Conservation (phyloP, 2,113 vertebrate species). For the Hemiprocne comata region DNA sequence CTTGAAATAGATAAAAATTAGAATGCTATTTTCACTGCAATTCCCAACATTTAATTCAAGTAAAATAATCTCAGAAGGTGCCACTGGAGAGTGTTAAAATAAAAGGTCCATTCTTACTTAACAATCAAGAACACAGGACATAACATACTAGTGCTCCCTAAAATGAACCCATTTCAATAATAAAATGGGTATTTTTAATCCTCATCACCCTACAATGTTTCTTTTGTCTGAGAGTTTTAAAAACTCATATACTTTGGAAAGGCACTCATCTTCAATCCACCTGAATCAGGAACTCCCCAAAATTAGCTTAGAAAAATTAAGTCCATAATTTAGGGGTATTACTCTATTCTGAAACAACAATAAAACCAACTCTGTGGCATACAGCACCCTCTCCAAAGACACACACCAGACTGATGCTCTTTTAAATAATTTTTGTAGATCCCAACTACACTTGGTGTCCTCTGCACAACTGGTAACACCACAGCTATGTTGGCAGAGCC, state of each 20-base stretch:
- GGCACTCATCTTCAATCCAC: neutral
- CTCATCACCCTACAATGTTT: neutral
- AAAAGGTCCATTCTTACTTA: conserved; percentile 3
- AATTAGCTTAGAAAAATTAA: neutral
- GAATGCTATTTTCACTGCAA: conserved; percentile 6
- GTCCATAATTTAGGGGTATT: neutral
- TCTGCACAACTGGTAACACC: neutral
- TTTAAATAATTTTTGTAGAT: neutral
- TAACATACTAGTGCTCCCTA: neutral
- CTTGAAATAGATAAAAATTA: conserved; percentile 33
- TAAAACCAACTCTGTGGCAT: neutral
- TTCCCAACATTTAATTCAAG: conserved; percentile 13
- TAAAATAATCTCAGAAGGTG: neutral
- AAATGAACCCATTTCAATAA: neutral
- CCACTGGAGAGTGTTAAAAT: conserved; percentile 13
- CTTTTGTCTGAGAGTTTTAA: neutral
- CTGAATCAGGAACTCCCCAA: neutral
- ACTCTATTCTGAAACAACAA: neutral
- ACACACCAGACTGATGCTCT: rapidly evolving
- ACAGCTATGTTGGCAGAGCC: neutral
- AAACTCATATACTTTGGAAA: neutral
- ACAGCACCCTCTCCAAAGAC: neutral
- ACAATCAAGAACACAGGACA: neutral
- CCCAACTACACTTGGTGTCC: rapidly evolving
- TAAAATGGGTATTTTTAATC: neutral